Percentiles rank a stretch among this genome's conserved stretches.
phyloP scores from a whole-genome alignment of 2,113 vertebrate species.

The Cnemophilus loriae region DNA sequence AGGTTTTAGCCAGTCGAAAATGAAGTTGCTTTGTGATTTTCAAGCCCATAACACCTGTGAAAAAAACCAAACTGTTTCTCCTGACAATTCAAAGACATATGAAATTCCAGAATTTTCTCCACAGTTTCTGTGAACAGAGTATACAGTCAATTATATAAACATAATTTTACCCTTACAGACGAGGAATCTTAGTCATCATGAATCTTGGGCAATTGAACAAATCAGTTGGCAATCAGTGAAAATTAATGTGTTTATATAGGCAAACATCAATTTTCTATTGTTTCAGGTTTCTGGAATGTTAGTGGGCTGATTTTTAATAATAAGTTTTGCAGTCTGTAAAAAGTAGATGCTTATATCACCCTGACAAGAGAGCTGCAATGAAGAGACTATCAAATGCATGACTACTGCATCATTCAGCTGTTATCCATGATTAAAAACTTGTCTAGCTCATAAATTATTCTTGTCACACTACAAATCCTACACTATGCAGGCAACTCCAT shows the following conservation, averaged over 20 bases:
- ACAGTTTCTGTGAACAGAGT: neutral
- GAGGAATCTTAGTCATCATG: neutral
- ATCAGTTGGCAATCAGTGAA: neutral
- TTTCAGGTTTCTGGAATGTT: neutral
- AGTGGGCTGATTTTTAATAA: neutral
- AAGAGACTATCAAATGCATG: neutral
- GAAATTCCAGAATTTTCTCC: neutral
- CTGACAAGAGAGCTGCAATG: neutral
- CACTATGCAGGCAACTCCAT: neutral
- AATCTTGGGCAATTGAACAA: neutral
- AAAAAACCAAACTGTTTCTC: neutral
- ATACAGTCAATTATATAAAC: neutral
- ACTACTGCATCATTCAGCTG: neutral
- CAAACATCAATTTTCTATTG: neutral
- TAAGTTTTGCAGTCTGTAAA: neutral
- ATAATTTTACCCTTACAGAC: neutral
- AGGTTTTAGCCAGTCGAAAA: neutral
- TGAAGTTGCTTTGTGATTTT: neutral
- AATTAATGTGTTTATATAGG: slow-evolving; percentile 7
- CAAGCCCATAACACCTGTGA: neutral
- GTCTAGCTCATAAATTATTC: neutral
- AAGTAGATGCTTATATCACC: neutral
- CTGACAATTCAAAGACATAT: neutral
- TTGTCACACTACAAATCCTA: neutral
- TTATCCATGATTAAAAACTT: neutral